Evolutionary conservation across 2,797 vertebrate genomes (phyloP), one percentile per base, ranked within the genome.

Genomic region (Notolepis coatsorum): DNA sequence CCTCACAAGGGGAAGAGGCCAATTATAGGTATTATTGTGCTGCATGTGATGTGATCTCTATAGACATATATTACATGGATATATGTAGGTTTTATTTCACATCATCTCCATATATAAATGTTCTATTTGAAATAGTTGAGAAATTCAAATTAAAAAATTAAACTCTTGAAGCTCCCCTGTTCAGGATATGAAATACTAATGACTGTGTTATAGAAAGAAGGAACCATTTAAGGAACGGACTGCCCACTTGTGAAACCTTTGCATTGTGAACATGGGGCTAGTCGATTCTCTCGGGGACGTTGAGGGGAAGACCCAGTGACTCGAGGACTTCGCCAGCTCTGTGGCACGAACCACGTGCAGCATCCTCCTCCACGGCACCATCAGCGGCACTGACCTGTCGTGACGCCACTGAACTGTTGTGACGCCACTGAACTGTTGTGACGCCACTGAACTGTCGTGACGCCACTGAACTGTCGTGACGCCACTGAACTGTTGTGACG

Each of bases 121-220:
- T n/a, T n/a, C n/a, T n/a, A n/a, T n/a, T n/a, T n/a, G n/a, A n/a
- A n/a, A n/a, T n/a, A n/a, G n/a, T n/a, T n/a, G n/a, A n/a, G 56
- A 30, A 47, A 66, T 28, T 63, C 4, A 33, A 51, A 45, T 57
- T 28, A n/a, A 60, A 23, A 13, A 58, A 28, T n/a, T n/a, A n/a
- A n/a, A n/a, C n/a, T n/a, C n/a, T n/a, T n/a, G n/a, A n/a, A n/a
- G n/a, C n/a, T n/a, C n/a, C n/a, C n/a, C n/a, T n/a, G n/a, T n/a
- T n/a, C n/a, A n/a, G n/a, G n/a, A n/a, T n/a, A n/a, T n/a, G n/a
- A n/a, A n/a, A n/a, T n/a, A n/a, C n/a, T n/a, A 51, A 23, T 15
- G 35, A 38, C 6, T 38, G 3, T 38, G n/a, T n/a, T 38, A n/a
- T 2, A 20, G 23, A 38, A 18, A 7, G 21, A 46, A 15, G 35